These are phyloP conservation scores for Prosapia bicincta DNA, from an alignment of 2,888 invertebrate genomes.

Conservation along the genomic window DNA sequence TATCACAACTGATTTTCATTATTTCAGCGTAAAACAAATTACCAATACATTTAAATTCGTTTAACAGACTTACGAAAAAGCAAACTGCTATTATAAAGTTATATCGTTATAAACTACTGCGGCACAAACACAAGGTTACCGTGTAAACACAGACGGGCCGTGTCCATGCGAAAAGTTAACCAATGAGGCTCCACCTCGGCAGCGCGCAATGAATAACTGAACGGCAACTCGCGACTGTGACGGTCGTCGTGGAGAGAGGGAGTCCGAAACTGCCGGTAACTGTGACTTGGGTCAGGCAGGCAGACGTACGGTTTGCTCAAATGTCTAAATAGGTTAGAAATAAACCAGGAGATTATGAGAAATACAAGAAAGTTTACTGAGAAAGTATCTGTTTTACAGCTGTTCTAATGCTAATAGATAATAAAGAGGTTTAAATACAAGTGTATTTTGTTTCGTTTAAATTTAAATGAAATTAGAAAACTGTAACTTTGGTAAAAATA, in stretches of 20 bases:
- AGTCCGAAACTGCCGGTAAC: not conserved
- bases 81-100: too few species aligned
- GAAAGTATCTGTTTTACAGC: too few species aligned
- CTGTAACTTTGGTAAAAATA: too few species aligned
- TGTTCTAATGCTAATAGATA: too few species aligned
- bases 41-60: not conserved
- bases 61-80: not conserved
- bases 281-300: not conserved
- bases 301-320: too few species aligned
- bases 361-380: too few species aligned
- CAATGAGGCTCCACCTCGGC: not conserved
- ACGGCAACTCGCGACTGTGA: not conserved
- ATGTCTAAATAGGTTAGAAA: too few species aligned
- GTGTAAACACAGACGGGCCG: not conserved
- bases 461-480: too few species aligned
- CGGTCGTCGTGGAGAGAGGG: not conserved
- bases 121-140: not conserved
- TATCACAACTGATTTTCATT: not conserved
- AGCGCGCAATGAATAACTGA: not conserved
- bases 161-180: not conserved
- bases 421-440: too few species aligned
- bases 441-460: too few species aligned
- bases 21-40: not conserved
- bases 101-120: too few species aligned
- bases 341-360: too few species aligned